Conservation (phyloP, 2,888 invertebrate genomes). For the Tetropium fuscum region DNA sequence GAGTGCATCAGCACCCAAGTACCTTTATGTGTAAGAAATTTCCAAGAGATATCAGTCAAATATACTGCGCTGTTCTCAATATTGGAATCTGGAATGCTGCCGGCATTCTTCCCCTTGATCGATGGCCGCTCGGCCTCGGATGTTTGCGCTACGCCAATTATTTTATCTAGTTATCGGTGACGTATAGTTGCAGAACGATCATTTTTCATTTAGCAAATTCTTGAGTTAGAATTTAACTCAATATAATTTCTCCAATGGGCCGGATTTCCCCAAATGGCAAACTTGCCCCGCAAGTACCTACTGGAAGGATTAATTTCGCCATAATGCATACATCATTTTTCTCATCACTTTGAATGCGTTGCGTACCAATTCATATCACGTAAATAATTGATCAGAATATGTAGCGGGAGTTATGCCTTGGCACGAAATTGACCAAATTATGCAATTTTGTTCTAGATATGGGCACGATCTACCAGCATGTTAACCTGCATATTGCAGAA, state of each 20-base stretch:
- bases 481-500: constrained; percentile 12
- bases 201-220: no score
- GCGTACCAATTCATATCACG: constrained; percentile 3
- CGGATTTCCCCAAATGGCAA: no score
- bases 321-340: background rate
- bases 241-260: no score
- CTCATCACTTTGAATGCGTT: background rate
- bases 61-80: constrained; percentile 30
- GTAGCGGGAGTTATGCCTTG: constrained; percentile 1
- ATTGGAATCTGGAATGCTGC: constrained; percentile 36
- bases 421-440: constrained; percentile 18
- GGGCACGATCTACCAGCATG: constrained; percentile 7
- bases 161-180: constrained; percentile 16
- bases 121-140: constrained; percentile 8
- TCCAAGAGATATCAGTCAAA: constrained; percentile 38
- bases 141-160: background rate
- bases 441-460: constrained; percentile 10
- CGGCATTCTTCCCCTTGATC: constrained; percentile 30
- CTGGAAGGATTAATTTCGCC: no score
- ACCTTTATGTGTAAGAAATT: constrained; percentile 38
- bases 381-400: background rate
- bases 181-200: no score
- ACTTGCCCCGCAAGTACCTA: no score
- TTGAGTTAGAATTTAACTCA: no score
- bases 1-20: constrained; percentile 38